Percentiles rank a stretch among this genome's conserved stretches.
phyloP scores from a whole-genome alignment of 2,888 invertebrate species.

The Aspidiotus rigidus region DNA sequence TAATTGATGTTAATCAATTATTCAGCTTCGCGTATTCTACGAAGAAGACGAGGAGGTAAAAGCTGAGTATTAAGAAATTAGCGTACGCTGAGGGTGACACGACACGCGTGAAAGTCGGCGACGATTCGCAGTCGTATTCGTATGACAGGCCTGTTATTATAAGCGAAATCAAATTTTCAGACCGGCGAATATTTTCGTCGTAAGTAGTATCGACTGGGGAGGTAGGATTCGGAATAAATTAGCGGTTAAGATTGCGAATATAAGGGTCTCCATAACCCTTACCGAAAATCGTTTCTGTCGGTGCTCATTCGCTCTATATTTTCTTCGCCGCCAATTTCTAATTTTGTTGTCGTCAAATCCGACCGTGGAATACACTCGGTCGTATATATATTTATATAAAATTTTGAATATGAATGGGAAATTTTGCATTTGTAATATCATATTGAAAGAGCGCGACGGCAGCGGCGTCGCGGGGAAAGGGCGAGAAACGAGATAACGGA shows the following conservation, averaged over 20 bases:
- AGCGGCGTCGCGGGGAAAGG: neutral
- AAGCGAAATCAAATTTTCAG: slow-evolving; percentile 31
- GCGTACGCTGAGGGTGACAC: neutral
- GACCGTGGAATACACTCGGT: neutral
- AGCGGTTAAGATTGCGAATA: slow-evolving; percentile 32
- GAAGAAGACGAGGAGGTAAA: neutral
- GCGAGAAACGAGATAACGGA: slow-evolving; percentile 12
- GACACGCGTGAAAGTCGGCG: neutral
- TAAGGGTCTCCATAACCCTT: slow-evolving; percentile 29
- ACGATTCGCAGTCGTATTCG: slow-evolving; percentile 20
- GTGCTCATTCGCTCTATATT: slow-evolving; percentile 13
- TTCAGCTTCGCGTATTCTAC: neutral
- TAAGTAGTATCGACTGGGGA: slow-evolving; percentile 31
- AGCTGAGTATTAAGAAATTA: slow-evolving; percentile 10
- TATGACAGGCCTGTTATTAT: slow-evolving; percentile 32
- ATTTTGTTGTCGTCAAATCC: slow-evolving; percentile 28
- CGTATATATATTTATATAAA: slow-evolving; percentile 31
- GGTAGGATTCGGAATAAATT: slow-evolving; percentile 32
- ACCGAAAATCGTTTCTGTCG: slow-evolving; percentile 24
- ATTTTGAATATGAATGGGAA: slow-evolving; percentile 34
- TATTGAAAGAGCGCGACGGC: neutral
- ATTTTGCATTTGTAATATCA: slow-evolving; percentile 32
- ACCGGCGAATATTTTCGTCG: slow-evolving; percentile 31
- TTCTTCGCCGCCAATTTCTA: slow-evolving; percentile 22
- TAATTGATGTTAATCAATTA: slow-evolving; percentile 13